Conservation (phyloP, 2,888 invertebrate genomes). For the Drosophila helvetica region DNA sequence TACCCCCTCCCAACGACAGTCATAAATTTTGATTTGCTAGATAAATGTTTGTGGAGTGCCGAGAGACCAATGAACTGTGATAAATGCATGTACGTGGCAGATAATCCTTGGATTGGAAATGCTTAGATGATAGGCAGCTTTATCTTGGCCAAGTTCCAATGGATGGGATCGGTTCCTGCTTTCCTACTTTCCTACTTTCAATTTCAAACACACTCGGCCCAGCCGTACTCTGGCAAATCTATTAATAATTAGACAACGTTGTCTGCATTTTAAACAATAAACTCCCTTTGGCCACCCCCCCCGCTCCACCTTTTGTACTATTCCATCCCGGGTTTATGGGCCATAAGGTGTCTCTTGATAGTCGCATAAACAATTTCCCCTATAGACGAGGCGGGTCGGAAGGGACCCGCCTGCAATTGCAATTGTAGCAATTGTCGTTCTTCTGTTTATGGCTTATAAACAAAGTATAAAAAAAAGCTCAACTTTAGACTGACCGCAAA, state of each 20-base stretch:
- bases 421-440: slow-evolving; percentile 70
- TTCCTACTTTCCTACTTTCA: slow-evolving; percentile 54
- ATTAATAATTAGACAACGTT: slow-evolving; percentile 76
- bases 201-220: slow-evolving; percentile 48
- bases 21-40: slow-evolving; percentile 3
- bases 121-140: background rate
- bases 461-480: slow-evolving; percentile 39
- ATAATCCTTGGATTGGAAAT: too few relatives aligned
- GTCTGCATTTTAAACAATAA: slow-evolving; percentile 73
- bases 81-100: background rate
- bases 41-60: background rate
- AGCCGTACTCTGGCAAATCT: slow-evolving; percentile 44
- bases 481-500: slow-evolving; percentile 49
- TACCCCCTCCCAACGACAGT: slow-evolving; percentile 9
- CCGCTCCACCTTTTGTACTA: background rate
- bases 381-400: slow-evolving; percentile 19
- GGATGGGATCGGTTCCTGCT: slow-evolving; percentile 27
- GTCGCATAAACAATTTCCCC: slow-evolving; percentile 65
- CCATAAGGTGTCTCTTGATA: slow-evolving; percentile 69
- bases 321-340: slow-evolving; percentile 37
- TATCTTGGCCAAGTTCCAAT: slow-evolving; percentile 19
- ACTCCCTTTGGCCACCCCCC: background rate
- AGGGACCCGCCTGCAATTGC: slow-evolving; percentile 14
- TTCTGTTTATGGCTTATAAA: slow-evolving; percentile 67
- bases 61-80: slow-evolving; percentile 43